Conservation (phyloP, 2,797 vertebrate genomes). For the Pogonophryne albipinna region DNA sequence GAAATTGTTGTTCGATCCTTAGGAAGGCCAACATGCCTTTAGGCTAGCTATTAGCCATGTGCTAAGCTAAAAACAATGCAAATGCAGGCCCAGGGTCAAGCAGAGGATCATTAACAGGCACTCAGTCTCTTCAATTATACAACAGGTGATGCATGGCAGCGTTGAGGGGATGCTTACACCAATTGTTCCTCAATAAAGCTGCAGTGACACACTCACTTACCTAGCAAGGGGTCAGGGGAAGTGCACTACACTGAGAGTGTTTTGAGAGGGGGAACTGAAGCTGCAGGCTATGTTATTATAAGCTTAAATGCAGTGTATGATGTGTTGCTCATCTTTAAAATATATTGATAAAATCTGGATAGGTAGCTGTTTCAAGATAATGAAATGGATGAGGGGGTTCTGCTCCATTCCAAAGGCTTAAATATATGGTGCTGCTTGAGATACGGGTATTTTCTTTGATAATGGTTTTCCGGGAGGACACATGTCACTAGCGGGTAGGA, state of each 20-base stretch:
- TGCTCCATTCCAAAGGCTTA: slow-evolving; percentile 31
- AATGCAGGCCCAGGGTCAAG: slow-evolving; percentile 75
- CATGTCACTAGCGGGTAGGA: slow-evolving; percentile 49
- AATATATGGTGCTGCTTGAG: slow-evolving; percentile 47
- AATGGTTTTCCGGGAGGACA: slow-evolving; percentile 61
- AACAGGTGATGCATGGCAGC: slow-evolving; percentile 77
- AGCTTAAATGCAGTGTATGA: slow-evolving; percentile 31
- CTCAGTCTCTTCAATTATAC: slow-evolving; percentile 79
- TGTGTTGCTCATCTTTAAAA: slow-evolving; percentile 36
- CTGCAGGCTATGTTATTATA: slow-evolving; percentile 49
- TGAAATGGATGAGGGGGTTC: slow-evolving; percentile 28
- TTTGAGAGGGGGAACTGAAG: slow-evolving; percentile 34
- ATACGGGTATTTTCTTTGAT: slow-evolving; percentile 57
- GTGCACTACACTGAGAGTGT: slow-evolving; percentile 50
- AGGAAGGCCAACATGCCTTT: slow-evolving; percentile 60
- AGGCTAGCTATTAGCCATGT: slow-evolving; percentile 80
- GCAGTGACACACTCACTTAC: slow-evolving; percentile 66
- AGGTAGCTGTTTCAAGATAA: slow-evolving; percentile 36
- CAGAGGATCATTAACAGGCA: slow-evolving; percentile 74
- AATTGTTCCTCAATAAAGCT: slow-evolving; percentile 73
- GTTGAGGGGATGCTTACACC: slow-evolving; percentile 67
- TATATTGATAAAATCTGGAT: slow-evolving; percentile 39
- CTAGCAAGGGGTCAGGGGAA: slow-evolving; percentile 61
- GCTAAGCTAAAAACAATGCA: slow-evolving; percentile 84
- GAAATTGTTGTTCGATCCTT: slow-evolving; percentile 83